phyloP scores from a whole-genome alignment of 2,888 invertebrate genomes.

The Leptura quadrifasciata region DNA sequence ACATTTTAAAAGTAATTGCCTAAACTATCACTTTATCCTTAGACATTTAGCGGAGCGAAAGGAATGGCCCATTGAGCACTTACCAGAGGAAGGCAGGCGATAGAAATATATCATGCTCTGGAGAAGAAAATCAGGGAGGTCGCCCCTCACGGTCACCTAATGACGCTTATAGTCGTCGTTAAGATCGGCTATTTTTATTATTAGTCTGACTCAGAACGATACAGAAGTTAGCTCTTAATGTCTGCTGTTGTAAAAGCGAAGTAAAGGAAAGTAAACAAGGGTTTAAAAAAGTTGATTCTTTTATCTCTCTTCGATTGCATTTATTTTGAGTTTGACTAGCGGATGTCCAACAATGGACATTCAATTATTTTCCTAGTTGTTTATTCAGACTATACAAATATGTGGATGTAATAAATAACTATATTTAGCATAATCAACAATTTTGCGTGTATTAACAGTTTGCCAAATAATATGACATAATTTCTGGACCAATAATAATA shows the following conservation, averaged over 20 bases:
- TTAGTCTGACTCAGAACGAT: constrained; percentile 51
- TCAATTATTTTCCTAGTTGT: too few relatives aligned
- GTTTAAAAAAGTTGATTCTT: neutral
- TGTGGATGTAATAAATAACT: too few relatives aligned
- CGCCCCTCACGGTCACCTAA: constrained; percentile 69
- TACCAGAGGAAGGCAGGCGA: constrained; percentile 65
- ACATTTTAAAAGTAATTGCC: constrained; percentile 60
- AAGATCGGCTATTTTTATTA: constrained; percentile 65
- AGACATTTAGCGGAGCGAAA: constrained; percentile 69
- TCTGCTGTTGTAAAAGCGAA: constrained; percentile 41
- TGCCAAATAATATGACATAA: too few relatives aligned
- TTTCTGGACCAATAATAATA: too few relatives aligned
- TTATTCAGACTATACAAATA: too few relatives aligned
- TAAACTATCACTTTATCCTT: constrained; percentile 62
- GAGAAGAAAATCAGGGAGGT: constrained; percentile 63
- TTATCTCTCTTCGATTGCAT: neutral
- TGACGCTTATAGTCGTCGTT: constrained; percentile 69
- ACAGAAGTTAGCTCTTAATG: constrained; percentile 42
- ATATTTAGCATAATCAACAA: too few relatives aligned
- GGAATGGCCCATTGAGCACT: constrained; percentile 73
- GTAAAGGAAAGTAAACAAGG: neutral
- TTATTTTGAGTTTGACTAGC: neutral
- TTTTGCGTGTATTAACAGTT: too few relatives aligned
- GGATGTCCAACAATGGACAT: too few relatives aligned
- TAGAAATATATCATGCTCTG: constrained; percentile 67